Evolutionary conservation across 2,888 invertebrate species (phyloP), one percentile per base, ranked within the genome.

Genomic region (Heteropelma amictum): DNA sequence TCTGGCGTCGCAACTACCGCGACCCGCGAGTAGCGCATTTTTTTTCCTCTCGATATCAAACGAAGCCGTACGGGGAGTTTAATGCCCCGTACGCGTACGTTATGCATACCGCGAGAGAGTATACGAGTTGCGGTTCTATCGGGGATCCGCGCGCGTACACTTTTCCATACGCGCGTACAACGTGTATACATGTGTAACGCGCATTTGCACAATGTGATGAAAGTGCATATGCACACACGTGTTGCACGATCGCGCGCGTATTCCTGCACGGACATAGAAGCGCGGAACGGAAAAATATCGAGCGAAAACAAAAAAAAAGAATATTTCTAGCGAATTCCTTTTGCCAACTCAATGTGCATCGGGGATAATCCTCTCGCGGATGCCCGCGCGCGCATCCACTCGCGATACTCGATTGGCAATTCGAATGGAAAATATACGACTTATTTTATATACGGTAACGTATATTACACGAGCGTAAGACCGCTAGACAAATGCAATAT

Each of bases 41-140:
- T 47, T 42, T 28, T n/a, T n/a, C n/a, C 26, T 8, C 54, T 40
- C 42, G 58, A 73, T 61, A 69, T 73, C 69, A 69, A 69, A 73
- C 69, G 73, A 73, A 64, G 69, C 69, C 69, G 73, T 73, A 73
- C 68, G 72, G 47, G 64, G 79, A 82, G 83, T 83, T 82, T 82
- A 82, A 83, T 82, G 81, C 79, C 81, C 83, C 76, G 80, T 77
- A 76, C 56, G 54, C 60, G 72, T 73, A 73, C 63, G 63, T 69
- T 64, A 58, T 64, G 56, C 69, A 73, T 73, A 73, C 68, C 42
- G 63, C 68, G 65, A 61, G 72, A 68, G 68, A 38, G 56, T 33
- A 2, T 5, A 10, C 68, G 61, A 21, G 35, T 23, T 30, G 56
- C 30, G 33, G 65, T 17, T 58, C 64, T 58, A 60, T 72, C 56